These are phyloP conservation scores for Bembecia ichneumoniformis DNA, from an alignment of 2,888 invertebrate species.

Conservation along the genomic window DNA sequence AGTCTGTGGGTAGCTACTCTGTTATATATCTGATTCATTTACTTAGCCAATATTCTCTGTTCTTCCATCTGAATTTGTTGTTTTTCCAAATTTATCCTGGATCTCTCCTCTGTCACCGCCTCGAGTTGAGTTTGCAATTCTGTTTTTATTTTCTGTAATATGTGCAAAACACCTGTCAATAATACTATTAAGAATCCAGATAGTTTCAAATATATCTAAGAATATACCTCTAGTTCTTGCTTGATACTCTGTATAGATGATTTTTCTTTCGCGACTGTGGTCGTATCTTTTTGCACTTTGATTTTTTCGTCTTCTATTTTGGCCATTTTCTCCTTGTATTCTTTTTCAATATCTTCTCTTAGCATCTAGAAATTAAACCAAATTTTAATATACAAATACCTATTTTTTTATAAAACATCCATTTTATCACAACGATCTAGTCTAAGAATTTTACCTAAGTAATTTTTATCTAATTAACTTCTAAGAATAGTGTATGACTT, in stretches of 20 bases:
- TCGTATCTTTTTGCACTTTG: conserved; percentile 42
- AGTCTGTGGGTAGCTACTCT: neutral
- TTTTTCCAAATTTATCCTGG: conserved; percentile 50
- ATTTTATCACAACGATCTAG: too few species aligned
- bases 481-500: too few species aligned
- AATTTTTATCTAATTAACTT: too few species aligned
- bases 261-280: conserved; percentile 47
- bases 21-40: conserved; percentile 5
- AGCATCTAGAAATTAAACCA: conserved; percentile 29
- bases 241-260: conserved; percentile 44
- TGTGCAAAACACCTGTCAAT: neutral
- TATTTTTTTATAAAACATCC: neutral
- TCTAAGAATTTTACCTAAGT: too few species aligned
- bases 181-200: neutral
- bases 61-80: conserved; percentile 59
- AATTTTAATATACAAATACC: neutral
- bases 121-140: conserved; percentile 57
- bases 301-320: conserved; percentile 53
- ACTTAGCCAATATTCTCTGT: conserved; percentile 57
- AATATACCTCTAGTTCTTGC: conserved; percentile 51
- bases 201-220: neutral
- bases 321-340: conserved; percentile 49
- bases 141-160: conserved; percentile 51
- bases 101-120: conserved; percentile 51
- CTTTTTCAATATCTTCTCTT: conserved; percentile 55